phyloP scores from a whole-genome alignment of 2,797 vertebrate species.

The Sebastes aleutianus region DNA sequence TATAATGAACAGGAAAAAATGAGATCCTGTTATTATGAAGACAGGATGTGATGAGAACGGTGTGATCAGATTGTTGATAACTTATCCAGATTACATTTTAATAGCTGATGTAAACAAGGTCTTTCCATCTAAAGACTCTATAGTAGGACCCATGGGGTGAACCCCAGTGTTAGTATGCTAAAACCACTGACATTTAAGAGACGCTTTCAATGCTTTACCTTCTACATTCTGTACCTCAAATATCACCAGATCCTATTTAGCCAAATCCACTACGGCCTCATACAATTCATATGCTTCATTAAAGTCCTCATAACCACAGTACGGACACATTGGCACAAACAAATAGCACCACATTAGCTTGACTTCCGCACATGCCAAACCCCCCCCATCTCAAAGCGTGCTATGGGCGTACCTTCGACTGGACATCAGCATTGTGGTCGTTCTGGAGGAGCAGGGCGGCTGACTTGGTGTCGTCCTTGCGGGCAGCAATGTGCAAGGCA shows the following conservation, averaged over 20 bases:
- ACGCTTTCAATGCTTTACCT: neutral
- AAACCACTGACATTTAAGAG: neutral
- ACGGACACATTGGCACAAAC: conserved; percentile 17
- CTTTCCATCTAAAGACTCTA: neutral
- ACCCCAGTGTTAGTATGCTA: neutral
- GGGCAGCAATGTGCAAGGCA: conserved; percentile 95
- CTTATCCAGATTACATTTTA: conserved; percentile 14
- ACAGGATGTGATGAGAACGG: neutral
- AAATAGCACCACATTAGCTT: conserved; percentile 16
- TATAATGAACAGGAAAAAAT: neutral
- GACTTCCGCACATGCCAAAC: conserved; percentile 14
- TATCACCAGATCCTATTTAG: neutral
- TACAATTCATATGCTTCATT: neutral
- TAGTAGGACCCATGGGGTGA: neutral
- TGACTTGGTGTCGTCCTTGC: conserved; percentile 98
- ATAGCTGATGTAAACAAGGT: conserved; percentile 16
- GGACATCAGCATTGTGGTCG: conserved; percentile 97
- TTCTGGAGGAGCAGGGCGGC: conserved; percentile 96
- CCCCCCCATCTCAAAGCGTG: fast-evolving
- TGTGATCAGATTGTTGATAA: neutral
- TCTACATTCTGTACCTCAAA: neutral
- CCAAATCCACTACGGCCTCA: neutral
- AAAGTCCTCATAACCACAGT: neutral
- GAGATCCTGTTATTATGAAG: neutral
- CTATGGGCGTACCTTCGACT: conserved; percentile 89